Conservation (phyloP, 2,113 vertebrate genomes). For the Jaculus jaculus region DNA sequence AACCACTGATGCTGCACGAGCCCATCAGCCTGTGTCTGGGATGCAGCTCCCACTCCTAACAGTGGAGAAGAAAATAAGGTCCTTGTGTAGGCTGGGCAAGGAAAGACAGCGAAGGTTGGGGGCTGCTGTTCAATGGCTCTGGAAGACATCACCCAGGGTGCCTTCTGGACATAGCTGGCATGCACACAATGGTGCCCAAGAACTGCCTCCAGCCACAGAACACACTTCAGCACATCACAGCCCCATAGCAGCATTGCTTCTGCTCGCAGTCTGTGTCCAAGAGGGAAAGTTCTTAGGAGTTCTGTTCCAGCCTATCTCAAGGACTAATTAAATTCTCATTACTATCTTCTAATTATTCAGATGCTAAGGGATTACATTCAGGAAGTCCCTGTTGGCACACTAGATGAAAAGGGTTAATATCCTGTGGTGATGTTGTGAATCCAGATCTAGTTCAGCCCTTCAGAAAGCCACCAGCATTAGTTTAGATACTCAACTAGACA, state of each 20-base stretch:
- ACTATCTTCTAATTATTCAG: constrained; percentile 87
- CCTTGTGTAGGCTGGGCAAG: not conserved
- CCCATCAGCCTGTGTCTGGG: rapidly evolving
- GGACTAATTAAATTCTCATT: constrained; percentile 90
- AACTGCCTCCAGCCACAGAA: constrained; percentile 83
- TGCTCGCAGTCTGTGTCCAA: constrained; percentile 77
- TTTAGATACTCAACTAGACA: constrained; percentile 88
- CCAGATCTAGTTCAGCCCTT: constrained; percentile 82
- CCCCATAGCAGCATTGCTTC: constrained; percentile 69
- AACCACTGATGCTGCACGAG: not conserved
- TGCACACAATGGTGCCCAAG: constrained; percentile 77
- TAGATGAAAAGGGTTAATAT: constrained; percentile 88
- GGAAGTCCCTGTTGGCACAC: constrained; percentile 82
- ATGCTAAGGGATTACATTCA: constrained; percentile 81
- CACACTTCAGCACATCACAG: constrained; percentile 80
- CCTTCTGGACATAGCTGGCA: constrained; percentile 73
- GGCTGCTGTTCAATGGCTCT: constrained; percentile 54
- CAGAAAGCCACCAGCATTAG: constrained; percentile 85
- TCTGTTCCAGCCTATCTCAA: constrained; percentile 85
- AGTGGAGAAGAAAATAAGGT: not conserved
- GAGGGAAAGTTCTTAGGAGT: constrained; percentile 82
- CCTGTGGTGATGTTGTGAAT: constrained; percentile 84
- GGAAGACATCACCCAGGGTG: constrained; percentile 69
- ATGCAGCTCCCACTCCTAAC: constrained; percentile 20
- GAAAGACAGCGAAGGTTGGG: constrained; percentile 9